Conservation (phyloP, 2,888 invertebrate genomes). For the Arenicola marina region DNA sequence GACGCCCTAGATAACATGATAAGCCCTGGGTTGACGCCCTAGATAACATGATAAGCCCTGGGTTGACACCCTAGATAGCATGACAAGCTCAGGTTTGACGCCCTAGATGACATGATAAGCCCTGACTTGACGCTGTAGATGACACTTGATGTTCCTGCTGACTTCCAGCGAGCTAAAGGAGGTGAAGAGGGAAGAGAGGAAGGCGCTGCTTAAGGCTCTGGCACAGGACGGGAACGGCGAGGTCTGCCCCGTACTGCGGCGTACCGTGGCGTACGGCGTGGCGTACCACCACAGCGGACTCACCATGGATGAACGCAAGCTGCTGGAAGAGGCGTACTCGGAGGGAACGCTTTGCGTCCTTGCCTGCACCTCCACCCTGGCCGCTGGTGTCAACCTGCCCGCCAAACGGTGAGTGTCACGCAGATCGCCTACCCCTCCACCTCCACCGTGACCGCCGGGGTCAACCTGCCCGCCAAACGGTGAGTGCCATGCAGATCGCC, state of each 20-base stretch:
- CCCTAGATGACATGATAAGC: too few relatives aligned
- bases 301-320: conserved; percentile 80
- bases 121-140: too few relatives aligned
- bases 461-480: conserved; percentile 91
- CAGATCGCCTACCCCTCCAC: conserved; percentile 90
- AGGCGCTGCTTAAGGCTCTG: conserved; percentile 69
- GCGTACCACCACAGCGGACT: conserved; percentile 90
- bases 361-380: conserved; percentile 94
- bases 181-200: conserved; percentile 66
- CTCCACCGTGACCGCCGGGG: conserved; percentile 95
- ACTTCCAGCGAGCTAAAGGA: conserved; percentile 65
- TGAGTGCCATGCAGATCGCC: conserved; percentile 72
- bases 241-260: conserved; percentile 71
- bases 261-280: conserved; percentile 78
- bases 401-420: conserved; percentile 73
- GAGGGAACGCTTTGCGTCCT: conserved; percentile 83
- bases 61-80: too few relatives aligned
- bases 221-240: conserved; percentile 69
- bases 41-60: too few relatives aligned
- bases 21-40: too few relatives aligned
- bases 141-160: too few relatives aligned
- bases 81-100: too few relatives aligned
- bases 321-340: conserved; percentile 79
- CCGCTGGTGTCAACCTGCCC: conserved; percentile 97
- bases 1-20: too few relatives aligned